Percentiles rank a stretch among this genome's conserved stretches.
Conservation (phyloP, 2,888 invertebrate species). For the Ellobium chinense region DNA sequence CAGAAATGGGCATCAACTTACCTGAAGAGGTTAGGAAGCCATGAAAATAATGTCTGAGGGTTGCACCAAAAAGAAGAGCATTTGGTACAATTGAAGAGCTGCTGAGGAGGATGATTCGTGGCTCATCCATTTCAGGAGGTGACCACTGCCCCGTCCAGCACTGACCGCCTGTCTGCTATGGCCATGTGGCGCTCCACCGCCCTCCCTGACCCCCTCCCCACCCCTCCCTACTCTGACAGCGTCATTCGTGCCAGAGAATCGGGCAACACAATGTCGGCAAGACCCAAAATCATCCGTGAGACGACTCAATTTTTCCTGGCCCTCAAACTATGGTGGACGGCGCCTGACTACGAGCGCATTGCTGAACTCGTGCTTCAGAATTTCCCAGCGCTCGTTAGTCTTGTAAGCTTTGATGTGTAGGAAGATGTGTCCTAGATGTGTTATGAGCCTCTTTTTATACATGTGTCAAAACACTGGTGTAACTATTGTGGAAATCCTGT, state of each 20-base stretch:
- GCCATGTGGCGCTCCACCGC: slow-evolving; percentile 53
- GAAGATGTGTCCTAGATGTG: slow-evolving; percentile 32
- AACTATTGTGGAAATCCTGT: no score
- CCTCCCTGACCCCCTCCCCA: slow-evolving; percentile 52
- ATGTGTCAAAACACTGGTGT: no score
- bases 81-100: not conserved
- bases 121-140: slow-evolving; percentile 46
- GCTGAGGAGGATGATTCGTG: slow-evolving; percentile 33
- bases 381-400: slow-evolving; percentile 49
- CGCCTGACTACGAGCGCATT: slow-evolving; percentile 52
- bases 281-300: slow-evolving; percentile 53
- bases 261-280: slow-evolving; percentile 50
- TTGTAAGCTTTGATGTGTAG: slow-evolving; percentile 47
- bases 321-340: slow-evolving; percentile 53
- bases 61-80: not conserved
- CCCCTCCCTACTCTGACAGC: slow-evolving; percentile 50
- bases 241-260: slow-evolving; percentile 50
- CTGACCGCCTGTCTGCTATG: slow-evolving; percentile 53
- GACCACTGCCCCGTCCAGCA: slow-evolving; percentile 32
- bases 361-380: slow-evolving; percentile 53
- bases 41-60: no score
- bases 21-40: no score
- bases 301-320: slow-evolving; percentile 53
- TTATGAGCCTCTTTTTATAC: not conserved
- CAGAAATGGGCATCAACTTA: no score